Evolutionary conservation across 2,797 vertebrate genomes (phyloP), one percentile per base, ranked within the genome.

Genomic region (Manis crassicaudata): DNA sequence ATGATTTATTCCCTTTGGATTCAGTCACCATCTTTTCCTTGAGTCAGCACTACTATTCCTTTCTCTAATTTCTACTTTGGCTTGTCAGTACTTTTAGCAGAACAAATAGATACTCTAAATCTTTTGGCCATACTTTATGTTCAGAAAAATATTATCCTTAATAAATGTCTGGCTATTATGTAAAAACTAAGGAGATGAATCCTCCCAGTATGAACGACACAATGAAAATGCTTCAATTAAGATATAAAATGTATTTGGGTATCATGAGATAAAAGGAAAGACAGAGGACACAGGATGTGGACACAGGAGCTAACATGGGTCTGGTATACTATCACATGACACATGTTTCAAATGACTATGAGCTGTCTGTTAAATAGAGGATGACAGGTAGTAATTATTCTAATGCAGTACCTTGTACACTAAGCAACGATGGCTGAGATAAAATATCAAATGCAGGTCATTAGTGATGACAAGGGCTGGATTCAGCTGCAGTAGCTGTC

Each of bases 351-450:
- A 81, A 85, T 94, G 96, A 97, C 95, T 95, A 96, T 97, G 88
- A 97, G 96, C 93, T 97, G 93, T 96, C 97, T 98, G 95, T 98
- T 98, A 98, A 99, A 98, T 98, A 97, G 97, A 98, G 98, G 97
- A 92, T 99, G 98, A 98, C 98, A 98, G 98, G 97, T 94, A 98
- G 97, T 98, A 98, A 99, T 99, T 99, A 98, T 98, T 98, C 96
- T 98, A 98, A 99, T 98, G 98, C 89, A 98, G 95, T 98, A 97
- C 96, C 96, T 94, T 97, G 96, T 97, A 98, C 96, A 93, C 97
- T 96, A 97, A 98, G 98, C 97, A 98, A 98, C 97, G 94, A 97
- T 92, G 96, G 96, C 97, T 97, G 88, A 96, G 96, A 98, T 95
- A 97, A 97, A 98, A 98, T 97, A 97, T 98, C 98, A 98, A 96